Percentiles rank a stretch among this genome's conserved stretches.
phyloP scores from a whole-genome alignment of 2,113 vertebrate genomes.

The Copsychus sechellarum region DNA sequence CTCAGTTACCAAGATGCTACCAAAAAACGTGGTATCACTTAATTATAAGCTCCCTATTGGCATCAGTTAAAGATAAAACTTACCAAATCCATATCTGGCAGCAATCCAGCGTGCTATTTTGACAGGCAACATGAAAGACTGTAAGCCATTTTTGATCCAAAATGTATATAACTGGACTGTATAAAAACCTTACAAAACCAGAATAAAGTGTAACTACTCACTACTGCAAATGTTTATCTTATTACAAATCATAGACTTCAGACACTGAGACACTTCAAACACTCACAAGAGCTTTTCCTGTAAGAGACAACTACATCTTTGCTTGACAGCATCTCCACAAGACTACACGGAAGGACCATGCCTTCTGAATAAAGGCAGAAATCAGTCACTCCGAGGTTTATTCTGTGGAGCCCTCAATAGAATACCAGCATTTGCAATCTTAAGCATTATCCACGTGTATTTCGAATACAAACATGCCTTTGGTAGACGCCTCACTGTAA shows the following conservation, averaged over 20 bases:
- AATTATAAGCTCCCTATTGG: not conserved
- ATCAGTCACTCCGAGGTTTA: not conserved
- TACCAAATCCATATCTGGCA: not conserved
- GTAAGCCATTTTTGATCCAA: not conserved
- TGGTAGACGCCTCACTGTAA: not conserved
- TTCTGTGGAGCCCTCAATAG: not conserved
- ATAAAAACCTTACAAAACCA: not conserved
- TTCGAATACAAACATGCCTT: not conserved
- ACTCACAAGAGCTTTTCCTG: not conserved
- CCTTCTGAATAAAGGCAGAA: not conserved
- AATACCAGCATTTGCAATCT: conserved; percentile 17
- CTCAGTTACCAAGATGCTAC: not conserved
- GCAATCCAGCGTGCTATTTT: not conserved
- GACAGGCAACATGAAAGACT: not conserved
- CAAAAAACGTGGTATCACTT: fast-evolving
- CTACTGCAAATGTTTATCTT: not conserved
- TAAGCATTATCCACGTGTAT: not conserved
- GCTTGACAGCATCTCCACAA: not conserved
- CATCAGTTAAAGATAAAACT: not conserved
- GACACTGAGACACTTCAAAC: not conserved
- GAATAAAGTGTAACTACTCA: not conserved
- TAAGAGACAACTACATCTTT: not conserved
- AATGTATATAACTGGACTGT: fast-evolving
- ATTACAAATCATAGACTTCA: not conserved
- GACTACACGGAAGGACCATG: fast-evolving